phyloP scores from a whole-genome alignment of 2,888 invertebrate species.

The Andricus quercusramuli region DNA sequence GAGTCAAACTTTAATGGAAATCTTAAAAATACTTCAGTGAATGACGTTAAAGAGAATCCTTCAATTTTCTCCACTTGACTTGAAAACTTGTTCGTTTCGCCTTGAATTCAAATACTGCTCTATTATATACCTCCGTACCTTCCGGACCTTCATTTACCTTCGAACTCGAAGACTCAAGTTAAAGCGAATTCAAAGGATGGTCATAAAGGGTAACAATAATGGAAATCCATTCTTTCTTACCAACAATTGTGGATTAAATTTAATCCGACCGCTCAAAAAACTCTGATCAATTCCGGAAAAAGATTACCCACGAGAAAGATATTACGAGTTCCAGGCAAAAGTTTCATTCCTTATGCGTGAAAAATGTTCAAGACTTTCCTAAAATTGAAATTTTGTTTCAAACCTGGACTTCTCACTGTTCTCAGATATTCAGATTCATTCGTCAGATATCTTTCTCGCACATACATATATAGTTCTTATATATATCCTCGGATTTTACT shows the following conservation, averaged over 20 bases:
- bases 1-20: slow-evolving; percentile 12
- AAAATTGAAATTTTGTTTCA: background rate
- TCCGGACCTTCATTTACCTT: background rate
- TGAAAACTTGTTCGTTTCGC: slow-evolving; percentile 18
- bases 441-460: background rate
- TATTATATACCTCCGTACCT: background rate
- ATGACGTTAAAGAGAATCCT: slow-evolving; percentile 7
- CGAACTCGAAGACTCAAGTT: background rate
- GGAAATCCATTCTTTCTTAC: background rate
- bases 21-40: slow-evolving; percentile 21
- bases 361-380: background rate
- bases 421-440: background rate
- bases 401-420: too few relatives aligned
- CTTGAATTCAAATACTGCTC: slow-evolving; percentile 28
- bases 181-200: background rate
- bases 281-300: background rate
- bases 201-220: background rate
- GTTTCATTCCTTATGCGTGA: too few relatives aligned
- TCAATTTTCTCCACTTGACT: slow-evolving; percentile 20
- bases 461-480: background rate
- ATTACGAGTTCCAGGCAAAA: too few relatives aligned
- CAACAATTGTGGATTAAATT: background rate
- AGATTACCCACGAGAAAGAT: too few relatives aligned
- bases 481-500: background rate
- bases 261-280: background rate